A percentile compares a stretch with the other conserved stretches of the same genome.
These are phyloP conservation scores for Catocala nupta DNA, from an alignment of 2,888 invertebrate species.

Conservation along the genomic window DNA sequence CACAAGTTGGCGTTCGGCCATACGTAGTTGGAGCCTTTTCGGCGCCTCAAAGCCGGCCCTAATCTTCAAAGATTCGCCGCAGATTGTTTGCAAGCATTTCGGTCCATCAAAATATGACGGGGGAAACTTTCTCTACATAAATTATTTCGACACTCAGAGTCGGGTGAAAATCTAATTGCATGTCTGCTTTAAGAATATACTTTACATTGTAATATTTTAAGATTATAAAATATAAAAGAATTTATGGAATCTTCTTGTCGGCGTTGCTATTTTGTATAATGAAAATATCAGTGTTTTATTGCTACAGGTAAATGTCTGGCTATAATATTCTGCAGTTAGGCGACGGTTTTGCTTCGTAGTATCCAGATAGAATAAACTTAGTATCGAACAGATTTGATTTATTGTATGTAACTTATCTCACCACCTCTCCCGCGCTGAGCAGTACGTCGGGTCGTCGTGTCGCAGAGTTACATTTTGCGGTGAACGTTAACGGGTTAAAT, in stretches of 20 bases:
- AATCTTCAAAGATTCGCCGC: slow-evolving; percentile 82
- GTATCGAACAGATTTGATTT: too few species aligned
- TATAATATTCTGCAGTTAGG: too few species aligned
- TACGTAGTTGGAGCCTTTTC: slow-evolving; percentile 80
- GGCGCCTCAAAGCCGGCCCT: slow-evolving; percentile 79
- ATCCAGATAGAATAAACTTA: too few species aligned
- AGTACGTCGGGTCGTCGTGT: too few species aligned
- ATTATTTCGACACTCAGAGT: slow-evolving; percentile 66
- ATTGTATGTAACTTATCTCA: too few species aligned
- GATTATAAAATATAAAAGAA: slow-evolving; percentile 1
- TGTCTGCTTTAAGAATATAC: slow-evolving; percentile 18
- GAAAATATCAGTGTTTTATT: background rate
- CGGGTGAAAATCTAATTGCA: slow-evolving; percentile 41
- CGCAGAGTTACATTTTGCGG: background rate
- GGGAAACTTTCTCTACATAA: slow-evolving; percentile 74
- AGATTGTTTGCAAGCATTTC: slow-evolving; percentile 84
- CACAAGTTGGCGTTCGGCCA: slow-evolving; percentile 83
- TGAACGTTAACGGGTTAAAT: background rate
- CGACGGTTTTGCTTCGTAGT: too few species aligned
- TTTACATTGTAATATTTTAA: slow-evolving; percentile 12
- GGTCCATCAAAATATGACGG: slow-evolving; percentile 81
- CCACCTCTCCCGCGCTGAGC: too few species aligned
- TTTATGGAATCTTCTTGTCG: slow-evolving; percentile 2
- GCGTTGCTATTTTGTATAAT: background rate
- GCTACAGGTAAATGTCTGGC: too few species aligned